Base-by-base conservation (phyloP, 2,797 vertebrate genomes). In the Eupleurogrammus muticus region DNA sequence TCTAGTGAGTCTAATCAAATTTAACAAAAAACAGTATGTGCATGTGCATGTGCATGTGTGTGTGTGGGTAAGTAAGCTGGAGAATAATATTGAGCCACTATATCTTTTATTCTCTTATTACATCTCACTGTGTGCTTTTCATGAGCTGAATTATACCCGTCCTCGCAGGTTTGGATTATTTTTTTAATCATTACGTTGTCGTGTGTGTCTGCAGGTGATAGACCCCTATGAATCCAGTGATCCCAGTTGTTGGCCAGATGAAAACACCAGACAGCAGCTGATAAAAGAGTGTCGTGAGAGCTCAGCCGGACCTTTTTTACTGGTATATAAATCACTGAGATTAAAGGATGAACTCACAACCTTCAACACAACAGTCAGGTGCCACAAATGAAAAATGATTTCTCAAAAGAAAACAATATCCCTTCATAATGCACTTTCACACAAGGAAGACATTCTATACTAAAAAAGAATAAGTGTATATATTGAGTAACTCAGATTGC, bases 141-240 rank as follows among this genome's bases (percentile, higher is more conserved):
- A 66, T 52, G 5, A 58, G 38, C 35, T 32, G 35, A 11, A 34
- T 42, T 23, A 21, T 47, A 42, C 40, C 46, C 70, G 14, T 50
- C 53, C 50, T 61, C 23, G 52, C 19, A 36, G 8, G 20, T 50
- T n/a, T 12, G 6, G n/a, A n/a, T 59, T 28, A 9, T 64, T 11
- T 64, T 11, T 53, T 58, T 63, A 66, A 63, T n/a, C 17, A 17
- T 32, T 38, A 13, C 49, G 50, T 44, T 55, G 35, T 58, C 46
- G 44, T 58, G 55, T 35, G 17, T 75, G 20, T 67, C 5, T 71
- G 44, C 50, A 96, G 95, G 90, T 94, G 51, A 91, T 95, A 44
- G 95, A 96, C 73, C 94, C 92, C 0, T 95, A 92, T 75, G 93
- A 95, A 80, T 93, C 92, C 40, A 73, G 81, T 35, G 89, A 94